These are phyloP conservation scores for Rhabdomys dilectus DNA, from an alignment of 2,113 vertebrate genomes.

Conservation along the genomic window DNA sequence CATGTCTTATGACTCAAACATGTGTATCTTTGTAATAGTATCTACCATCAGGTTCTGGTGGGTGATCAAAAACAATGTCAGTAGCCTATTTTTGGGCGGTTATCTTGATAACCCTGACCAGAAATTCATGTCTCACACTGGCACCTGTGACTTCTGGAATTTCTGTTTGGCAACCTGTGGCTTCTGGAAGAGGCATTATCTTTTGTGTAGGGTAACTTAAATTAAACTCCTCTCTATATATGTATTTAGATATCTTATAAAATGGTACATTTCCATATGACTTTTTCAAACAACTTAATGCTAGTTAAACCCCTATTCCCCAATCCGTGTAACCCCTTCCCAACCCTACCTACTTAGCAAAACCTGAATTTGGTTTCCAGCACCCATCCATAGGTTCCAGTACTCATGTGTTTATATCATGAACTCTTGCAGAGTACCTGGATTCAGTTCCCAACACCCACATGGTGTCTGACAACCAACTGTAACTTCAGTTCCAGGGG, in stretches of 20 bases:
- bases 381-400: background rate
- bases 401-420: background rate
- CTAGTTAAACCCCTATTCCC: background rate
- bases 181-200: background rate
- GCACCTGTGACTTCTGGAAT: background rate
- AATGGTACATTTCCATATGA: background rate
- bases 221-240: background rate
- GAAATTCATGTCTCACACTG: background rate
- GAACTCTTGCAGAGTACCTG: background rate
- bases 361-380: background rate
- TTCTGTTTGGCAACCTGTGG: background rate
- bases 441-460: background rate
- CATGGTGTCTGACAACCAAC: background rate
- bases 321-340: background rate
- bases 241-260: background rate
- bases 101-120: background rate
- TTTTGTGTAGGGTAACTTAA: background rate
- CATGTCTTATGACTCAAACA: background rate
- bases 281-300: background rate
- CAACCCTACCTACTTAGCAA: background rate
- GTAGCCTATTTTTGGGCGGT: background rate
- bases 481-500: background rate
- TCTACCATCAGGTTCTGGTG: background rate
- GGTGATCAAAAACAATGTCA: background rate
- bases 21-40: background rate